These are phyloP conservation scores for Isaurus tuberculatus DNA, from an alignment of 92 coral and sea anemone genomes.

Conservation along the genomic window DNA sequence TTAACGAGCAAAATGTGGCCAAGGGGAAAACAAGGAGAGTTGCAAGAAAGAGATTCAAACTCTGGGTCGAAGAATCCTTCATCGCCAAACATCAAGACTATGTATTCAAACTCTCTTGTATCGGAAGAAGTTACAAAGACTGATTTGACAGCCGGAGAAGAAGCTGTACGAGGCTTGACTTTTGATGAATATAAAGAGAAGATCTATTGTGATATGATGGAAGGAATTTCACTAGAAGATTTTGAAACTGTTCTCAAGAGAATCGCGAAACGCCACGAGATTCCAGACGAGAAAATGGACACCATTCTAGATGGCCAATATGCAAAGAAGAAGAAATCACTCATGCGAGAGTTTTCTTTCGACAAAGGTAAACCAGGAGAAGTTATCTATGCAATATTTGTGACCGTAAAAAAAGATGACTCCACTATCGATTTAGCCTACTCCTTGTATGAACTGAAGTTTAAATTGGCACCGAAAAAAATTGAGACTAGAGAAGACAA, in stretches of 20 bases:
- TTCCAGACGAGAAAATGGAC: slow-evolving; percentile 17
- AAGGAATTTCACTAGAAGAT: slow-evolving; percentile 41
- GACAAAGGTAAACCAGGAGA: slow-evolving; percentile 44
- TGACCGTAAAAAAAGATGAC: slow-evolving; percentile 40
- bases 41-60: background rate
- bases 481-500: slow-evolving; percentile 19
- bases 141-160: slow-evolving; percentile 42
- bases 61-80: background rate
- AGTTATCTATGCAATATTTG: slow-evolving; percentile 43
- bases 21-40: background rate
- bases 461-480: slow-evolving; percentile 51
- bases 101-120: background rate
- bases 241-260: slow-evolving; percentile 40
- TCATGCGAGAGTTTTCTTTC: slow-evolving; percentile 46
- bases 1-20: background rate
- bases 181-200: slow-evolving; percentile 56
- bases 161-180: slow-evolving; percentile 32
- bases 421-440: slow-evolving; percentile 60
- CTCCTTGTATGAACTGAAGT: slow-evolving; percentile 50
- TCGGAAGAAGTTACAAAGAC: slow-evolving; percentile 41
- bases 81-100: background rate
- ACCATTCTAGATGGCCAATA: slow-evolving; percentile 52
- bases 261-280: slow-evolving; percentile 37
- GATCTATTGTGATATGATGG: slow-evolving; percentile 35
- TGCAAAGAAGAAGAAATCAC: slow-evolving; percentile 4